A percentile compares a stretch with the other conserved stretches of the same genome.
These are phyloP conservation scores for Pangasius macronema DNA, from an alignment of 2,797 vertebrate species.

Conservation along the genomic window DNA sequence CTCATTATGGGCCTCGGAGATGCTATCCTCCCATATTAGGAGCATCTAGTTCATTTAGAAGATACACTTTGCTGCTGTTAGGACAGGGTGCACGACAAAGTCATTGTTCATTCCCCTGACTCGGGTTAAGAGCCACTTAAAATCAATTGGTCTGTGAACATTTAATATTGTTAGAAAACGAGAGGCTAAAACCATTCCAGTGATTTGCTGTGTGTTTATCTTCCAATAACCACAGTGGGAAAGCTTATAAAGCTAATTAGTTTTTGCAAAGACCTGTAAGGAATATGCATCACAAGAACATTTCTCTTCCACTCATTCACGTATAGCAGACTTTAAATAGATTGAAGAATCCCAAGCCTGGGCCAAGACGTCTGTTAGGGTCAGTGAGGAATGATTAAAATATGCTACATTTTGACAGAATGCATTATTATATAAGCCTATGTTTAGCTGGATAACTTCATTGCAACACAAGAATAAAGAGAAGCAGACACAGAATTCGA, in stretches of 20 bases:
- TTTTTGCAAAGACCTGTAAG: slow-evolving; percentile 58
- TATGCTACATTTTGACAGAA: not conserved
- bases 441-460: not conserved
- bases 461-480: slow-evolving; percentile 18
- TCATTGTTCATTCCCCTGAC: slow-evolving; percentile 64
- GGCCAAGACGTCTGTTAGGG: not conserved
- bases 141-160: slow-evolving; percentile 63
- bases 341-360: slow-evolving; percentile 1
- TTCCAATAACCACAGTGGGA: slow-evolving; percentile 62
- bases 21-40: slow-evolving; percentile 60
- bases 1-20: slow-evolving; percentile 63
- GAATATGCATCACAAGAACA: slow-evolving; percentile 42
- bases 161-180: slow-evolving; percentile 67
- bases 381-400: not conserved
- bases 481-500: slow-evolving; percentile 54
- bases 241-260: slow-evolving; percentile 70
- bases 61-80: slow-evolving; percentile 65
- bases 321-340: not conserved
- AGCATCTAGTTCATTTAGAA: slow-evolving; percentile 66
- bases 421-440: not conserved
- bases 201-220: slow-evolving; percentile 66
- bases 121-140: slow-evolving; percentile 63
- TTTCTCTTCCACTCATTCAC: slow-evolving; percentile 1
- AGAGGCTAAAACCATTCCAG: slow-evolving; percentile 61
- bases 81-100: slow-evolving; percentile 62